Evolutionary conservation across 1,140 invertebrate genomes (phyloP).

Genomic region (Colletes gigas): DNA sequence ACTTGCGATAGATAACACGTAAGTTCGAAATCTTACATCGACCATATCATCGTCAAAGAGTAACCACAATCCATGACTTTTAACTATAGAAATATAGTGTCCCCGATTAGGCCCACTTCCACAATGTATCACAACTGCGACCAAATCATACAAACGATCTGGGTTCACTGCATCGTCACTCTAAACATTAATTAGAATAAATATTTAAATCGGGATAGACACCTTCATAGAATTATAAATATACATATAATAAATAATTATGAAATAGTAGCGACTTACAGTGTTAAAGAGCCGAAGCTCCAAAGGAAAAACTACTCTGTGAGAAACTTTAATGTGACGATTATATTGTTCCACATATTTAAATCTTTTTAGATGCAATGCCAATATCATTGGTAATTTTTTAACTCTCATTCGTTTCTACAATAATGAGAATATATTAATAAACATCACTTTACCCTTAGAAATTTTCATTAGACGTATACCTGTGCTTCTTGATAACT

Average conservation of each 20-base stretch:
- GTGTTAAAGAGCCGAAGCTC: constrained; percentile 99
- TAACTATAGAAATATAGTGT: constrained; percentile 99
- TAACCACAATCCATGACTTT: constrained; percentile 99
- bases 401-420: constrained; percentile 98
- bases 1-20: not conserved
- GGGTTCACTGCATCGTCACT: constrained; percentile 99
- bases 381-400: constrained; percentile 98
- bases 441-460: constrained; percentile 10
- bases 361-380: constrained; percentile 98
- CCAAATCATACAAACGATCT: constrained; percentile 98
- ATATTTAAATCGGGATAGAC: not conserved
- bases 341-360: constrained; percentile 99
- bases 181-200: constrained; percentile 81
- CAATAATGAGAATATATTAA: constrained; percentile 63
- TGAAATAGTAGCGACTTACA: constrained; percentile 82
- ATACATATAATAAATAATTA: constrained; percentile 6
- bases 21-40: constrained; percentile 88
- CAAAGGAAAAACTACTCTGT: constrained; percentile 98
- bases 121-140: constrained; percentile 99
- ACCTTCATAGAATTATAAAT: not conserved
- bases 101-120: constrained; percentile 99
- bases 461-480: constrained; percentile 62
- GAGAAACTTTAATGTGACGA: constrained; percentile 99
- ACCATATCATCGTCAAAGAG: constrained; percentile 99
- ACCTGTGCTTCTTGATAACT: constrained; percentile 99